phyloP scores from a whole-genome alignment of 2,113 vertebrate species.

The Gavia stellata region DNA sequence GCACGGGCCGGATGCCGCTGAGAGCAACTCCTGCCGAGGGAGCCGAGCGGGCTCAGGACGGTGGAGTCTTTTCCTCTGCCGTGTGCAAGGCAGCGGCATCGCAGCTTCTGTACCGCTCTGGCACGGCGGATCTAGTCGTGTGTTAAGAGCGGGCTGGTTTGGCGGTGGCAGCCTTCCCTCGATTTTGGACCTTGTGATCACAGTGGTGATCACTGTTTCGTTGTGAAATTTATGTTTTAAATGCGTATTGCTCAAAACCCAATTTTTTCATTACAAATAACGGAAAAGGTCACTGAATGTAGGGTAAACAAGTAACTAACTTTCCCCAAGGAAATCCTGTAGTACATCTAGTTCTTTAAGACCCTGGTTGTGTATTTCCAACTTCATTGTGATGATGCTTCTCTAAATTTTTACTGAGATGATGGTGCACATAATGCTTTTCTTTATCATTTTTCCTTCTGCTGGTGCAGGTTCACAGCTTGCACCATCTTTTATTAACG shows the following conservation, averaged over 20 bases:
- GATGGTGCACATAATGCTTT: background rate
- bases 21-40: background rate
- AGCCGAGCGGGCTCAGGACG: background rate
- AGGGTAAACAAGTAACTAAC: background rate
- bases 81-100: background rate
- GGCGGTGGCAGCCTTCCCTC: background rate
- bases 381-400: background rate
- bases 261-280: background rate
- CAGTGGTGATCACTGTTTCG: background rate
- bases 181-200: background rate
- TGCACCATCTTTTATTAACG: background rate
- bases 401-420: background rate
- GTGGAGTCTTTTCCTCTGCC: background rate
- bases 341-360: background rate
- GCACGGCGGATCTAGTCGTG: background rate
- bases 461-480: background rate
- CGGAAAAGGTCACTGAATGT: fast-evolving
- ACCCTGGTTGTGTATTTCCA: background rate
- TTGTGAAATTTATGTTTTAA: background rate
- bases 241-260: background rate
- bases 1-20: background rate
- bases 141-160: background rate
- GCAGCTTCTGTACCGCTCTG: too few relatives aligned
- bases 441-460: background rate
- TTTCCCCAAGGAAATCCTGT: background rate